A percentile compares a stretch with the other conserved stretches of the same genome.
phyloP scores from a whole-genome alignment of 37 sponge, comb jelly and placozoan genomes.

The Haliclona indistincta region DNA sequence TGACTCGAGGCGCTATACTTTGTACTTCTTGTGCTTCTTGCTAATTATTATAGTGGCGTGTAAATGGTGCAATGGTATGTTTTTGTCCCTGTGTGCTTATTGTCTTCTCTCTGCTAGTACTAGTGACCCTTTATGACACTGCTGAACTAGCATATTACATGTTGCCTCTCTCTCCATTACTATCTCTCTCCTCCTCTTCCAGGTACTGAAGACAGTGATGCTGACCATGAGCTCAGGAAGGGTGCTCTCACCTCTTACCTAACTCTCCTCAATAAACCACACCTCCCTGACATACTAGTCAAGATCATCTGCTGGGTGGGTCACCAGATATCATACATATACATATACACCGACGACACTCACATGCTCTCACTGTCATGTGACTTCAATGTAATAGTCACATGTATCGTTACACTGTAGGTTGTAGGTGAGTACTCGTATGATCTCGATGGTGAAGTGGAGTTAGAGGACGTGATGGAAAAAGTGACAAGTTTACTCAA shows the following conservation, averaged over 20 bases:
- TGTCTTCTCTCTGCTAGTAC: too few species aligned
- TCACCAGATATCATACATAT: too few species aligned
- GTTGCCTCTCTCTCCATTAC: neutral
- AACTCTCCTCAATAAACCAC: slow-evolving; percentile 59
- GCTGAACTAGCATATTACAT: neutral
- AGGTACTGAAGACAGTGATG: slow-evolving; percentile 74
- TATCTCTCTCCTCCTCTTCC: neutral
- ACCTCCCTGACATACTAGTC: slow-evolving; percentile 73
- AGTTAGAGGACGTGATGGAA: slow-evolving; percentile 59
- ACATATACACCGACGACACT: neutral
- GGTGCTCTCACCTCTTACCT: slow-evolving; percentile 74
- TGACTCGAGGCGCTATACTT: too few species aligned
- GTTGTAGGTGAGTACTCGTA: slow-evolving; percentile 80
- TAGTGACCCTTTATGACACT: too few species aligned
- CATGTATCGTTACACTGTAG: too few species aligned
- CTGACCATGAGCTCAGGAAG: slow-evolving; percentile 56
- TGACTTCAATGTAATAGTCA: neutral
- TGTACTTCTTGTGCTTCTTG: too few species aligned
- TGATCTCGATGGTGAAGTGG: slow-evolving; percentile 47
- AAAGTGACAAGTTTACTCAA: slow-evolving; percentile 50
- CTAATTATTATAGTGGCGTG: too few species aligned
- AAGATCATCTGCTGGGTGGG: slow-evolving; percentile 82
- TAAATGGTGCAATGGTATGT: too few species aligned
- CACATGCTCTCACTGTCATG: neutral
- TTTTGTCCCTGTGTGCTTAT: too few species aligned